Percentiles rank a stretch among this genome's conserved stretches.
These are phyloP conservation scores for Aleiodes alternator DNA, from an alignment of 2,888 invertebrate genomes.

Conservation along the genomic window DNA sequence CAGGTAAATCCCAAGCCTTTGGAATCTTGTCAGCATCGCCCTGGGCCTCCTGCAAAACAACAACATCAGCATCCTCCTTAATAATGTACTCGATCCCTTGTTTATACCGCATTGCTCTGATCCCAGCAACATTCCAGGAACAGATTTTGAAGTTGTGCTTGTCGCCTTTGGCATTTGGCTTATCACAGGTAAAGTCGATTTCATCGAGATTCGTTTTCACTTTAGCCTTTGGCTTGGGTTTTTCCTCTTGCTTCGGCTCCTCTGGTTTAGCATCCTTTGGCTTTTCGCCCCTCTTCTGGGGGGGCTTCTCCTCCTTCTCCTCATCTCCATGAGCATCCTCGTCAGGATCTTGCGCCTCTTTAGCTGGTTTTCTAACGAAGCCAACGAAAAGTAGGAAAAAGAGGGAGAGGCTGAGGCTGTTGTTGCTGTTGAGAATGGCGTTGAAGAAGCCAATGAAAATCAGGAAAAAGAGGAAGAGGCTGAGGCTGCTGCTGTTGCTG, in stretches of 20 bases:
- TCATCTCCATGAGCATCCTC: constrained; percentile 65
- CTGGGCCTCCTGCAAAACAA: constrained; percentile 90
- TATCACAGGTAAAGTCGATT: constrained; percentile 80
- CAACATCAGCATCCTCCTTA: constrained; percentile 89
- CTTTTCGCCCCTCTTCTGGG: neutral
- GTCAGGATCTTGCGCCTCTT: too few relatives aligned
- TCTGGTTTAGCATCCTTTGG: constrained; percentile 18
- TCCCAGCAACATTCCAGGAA: too few relatives aligned
- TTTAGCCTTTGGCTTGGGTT: constrained; percentile 74
- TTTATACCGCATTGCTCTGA: too few relatives aligned
- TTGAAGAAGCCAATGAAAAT: too few relatives aligned
- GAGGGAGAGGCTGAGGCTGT: too few relatives aligned
- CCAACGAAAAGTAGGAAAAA: too few relatives aligned
- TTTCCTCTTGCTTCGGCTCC: too few relatives aligned
- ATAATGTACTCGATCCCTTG: constrained; percentile 84
- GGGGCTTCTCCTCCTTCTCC: constrained; percentile 63
- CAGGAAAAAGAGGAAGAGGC: constrained; percentile 3
- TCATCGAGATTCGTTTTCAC: constrained; percentile 79
- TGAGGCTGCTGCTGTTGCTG: neutral
- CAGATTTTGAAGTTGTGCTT: too few relatives aligned
- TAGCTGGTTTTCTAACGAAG: too few relatives aligned
- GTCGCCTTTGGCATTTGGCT: constrained; percentile 78
- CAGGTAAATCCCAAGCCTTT: constrained; percentile 83
- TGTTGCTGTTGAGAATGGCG: too few relatives aligned
- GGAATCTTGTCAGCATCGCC: constrained; percentile 90